Base-by-base conservation (phyloP, 1,140 invertebrate species). In the Drosophila prosaltans region DNA sequence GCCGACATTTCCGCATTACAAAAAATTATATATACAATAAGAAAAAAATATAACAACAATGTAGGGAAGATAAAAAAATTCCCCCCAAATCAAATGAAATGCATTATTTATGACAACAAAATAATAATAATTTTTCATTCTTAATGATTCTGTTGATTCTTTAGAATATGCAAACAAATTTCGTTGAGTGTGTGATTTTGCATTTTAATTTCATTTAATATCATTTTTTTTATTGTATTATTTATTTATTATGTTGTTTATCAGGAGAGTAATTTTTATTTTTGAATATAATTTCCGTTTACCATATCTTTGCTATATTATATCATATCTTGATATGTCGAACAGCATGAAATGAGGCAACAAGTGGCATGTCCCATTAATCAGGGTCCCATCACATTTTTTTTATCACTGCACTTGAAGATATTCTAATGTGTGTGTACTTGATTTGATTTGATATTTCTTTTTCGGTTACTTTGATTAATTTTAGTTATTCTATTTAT, bases 101-200 rank as follows among this genome's bases (percentile, higher is more conserved):
- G 70, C 81, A 86, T 86, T 86, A 75, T 81, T 85, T 78, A 86
- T 84, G 81, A 81, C 68, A 85, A 48, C 59, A 71, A 66, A 76
- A 74, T 28, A 30, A 30, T 30, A 73, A 69, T 66, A 65, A 69
- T 60, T 74, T 79, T 54, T n/a, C 51, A 66, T 21, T 69, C 72
- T 73, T 79, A 58, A 75, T 65, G 71, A 51, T 65, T 69, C 16
- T 57, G 32, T 36, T 32, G 26, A 28, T 48, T 48, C 62, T 54
- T 39, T 65, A 61, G 65, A 55, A 73, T 72, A 65, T 81, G 73
- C 73, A 77, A 77, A 77, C 61, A 54, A 51, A 16, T 51, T 64
- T 69, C 54, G 67, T 36, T 55, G 51, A 55, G 69, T n/a, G 55
- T 62, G 32, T 43, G 74, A 77, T 77, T 68, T 77, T 77, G 74